phyloP scores from a whole-genome alignment of 1,140 invertebrate species.

The Tetranychus cinnabarinus region DNA sequence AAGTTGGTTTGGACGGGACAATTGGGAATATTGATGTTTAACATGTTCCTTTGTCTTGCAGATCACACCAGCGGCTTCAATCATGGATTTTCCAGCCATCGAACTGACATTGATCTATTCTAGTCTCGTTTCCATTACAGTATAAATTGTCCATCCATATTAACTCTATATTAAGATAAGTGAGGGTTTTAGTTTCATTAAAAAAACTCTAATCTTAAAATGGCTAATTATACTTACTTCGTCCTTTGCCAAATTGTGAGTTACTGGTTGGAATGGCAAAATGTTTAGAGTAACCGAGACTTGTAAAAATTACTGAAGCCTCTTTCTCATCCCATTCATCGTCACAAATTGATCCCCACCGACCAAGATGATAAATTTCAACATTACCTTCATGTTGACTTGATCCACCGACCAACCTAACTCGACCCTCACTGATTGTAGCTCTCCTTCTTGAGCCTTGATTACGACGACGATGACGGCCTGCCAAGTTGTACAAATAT shows the following conservation, averaged over 20 bases:
- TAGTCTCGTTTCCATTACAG: constrained; percentile 51
- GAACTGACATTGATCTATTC: constrained; percentile 44
- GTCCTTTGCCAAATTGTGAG: constrained; percentile 44
- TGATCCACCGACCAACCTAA: constrained; percentile 17
- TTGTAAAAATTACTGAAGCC: constrained; percentile 52
- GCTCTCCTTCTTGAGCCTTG: no score
- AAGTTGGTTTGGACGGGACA: no score
- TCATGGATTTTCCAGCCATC: constrained; percentile 59
- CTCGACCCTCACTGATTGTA: constrained; percentile 10
- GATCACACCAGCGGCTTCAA: constrained; percentile 22
- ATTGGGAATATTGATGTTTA: no score
- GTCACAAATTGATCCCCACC: constrained; percentile 73
- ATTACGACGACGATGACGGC: no score
- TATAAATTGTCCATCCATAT: constrained; percentile 75
- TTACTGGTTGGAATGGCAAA: constrained; percentile 35
- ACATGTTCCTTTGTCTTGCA: constrained; percentile 8
- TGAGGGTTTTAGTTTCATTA: not conserved
- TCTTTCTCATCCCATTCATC: constrained; percentile 69
- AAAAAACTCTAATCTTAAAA: no score
- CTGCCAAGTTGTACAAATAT: no score
- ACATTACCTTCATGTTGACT: constrained; percentile 42
- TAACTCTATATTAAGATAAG: constrained; percentile 27
- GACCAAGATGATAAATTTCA: constrained; percentile 54
- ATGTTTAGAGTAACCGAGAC: constrained; percentile 35
- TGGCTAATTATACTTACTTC: constrained; percentile 24